Conservation (phyloP, 2,888 invertebrate genomes). For the Steinernema carpocapsae region DNA sequence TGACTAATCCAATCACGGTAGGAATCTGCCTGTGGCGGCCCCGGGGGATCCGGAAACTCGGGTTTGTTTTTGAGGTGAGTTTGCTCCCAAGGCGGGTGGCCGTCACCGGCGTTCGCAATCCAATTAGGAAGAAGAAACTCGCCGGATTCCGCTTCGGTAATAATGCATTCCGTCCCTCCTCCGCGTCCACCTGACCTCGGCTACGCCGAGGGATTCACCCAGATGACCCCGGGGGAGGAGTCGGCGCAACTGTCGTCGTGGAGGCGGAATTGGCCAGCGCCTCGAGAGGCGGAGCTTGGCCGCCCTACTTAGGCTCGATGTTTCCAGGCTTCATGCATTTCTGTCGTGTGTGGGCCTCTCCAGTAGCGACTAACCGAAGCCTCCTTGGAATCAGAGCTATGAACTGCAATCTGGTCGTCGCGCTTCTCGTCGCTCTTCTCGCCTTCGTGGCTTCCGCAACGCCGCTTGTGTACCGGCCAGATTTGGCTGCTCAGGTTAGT, state of each 20-base stretch:
- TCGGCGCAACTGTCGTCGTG: not conserved
- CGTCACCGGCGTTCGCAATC: not conserved
- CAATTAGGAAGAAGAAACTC: not conserved
- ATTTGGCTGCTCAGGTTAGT: conserved; percentile 37
- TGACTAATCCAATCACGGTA: conserved; percentile 22
- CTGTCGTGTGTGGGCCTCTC: conserved; percentile 22
- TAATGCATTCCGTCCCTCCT: not conserved
- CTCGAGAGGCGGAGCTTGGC: not conserved
- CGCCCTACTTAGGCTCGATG: conserved; percentile 1
- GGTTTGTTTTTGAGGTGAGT: conserved; percentile 16
- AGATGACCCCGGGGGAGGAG: not conserved
- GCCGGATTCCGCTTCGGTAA: not conserved
- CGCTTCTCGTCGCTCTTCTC: conserved; percentile 29
- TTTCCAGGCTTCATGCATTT: not conserved
- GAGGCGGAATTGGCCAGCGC: conserved; percentile 18
- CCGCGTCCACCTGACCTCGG: not conserved
- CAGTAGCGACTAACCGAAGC: not conserved
- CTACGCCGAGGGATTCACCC: not conserved
- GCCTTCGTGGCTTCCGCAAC: conserved; percentile 33
- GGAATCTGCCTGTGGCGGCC: not conserved
- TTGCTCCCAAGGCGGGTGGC: not conserved
- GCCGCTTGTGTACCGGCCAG: conserved; percentile 40
- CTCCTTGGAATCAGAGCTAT: not conserved
- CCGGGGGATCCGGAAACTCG: not conserved
- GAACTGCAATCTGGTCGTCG: conserved; percentile 27